Percentiles rank a stretch among this genome's conserved stretches.
phyloP scores from a whole-genome alignment of 1,140 invertebrate genomes.

The Zaprionus taronus region DNA sequence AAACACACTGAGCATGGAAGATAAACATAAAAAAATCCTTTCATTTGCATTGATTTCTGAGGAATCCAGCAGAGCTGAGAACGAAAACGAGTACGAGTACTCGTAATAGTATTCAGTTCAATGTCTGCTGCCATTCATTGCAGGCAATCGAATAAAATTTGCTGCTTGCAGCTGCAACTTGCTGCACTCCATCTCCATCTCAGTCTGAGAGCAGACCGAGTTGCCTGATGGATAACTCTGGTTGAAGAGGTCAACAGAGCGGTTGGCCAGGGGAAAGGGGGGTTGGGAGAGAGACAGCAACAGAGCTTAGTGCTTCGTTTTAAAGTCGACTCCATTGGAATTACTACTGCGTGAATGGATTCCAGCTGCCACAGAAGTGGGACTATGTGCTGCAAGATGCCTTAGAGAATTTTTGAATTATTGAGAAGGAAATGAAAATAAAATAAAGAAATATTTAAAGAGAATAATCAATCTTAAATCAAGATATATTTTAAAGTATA shows the following conservation, averaged over 20 bases:
- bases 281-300: neutral
- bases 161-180: neutral
- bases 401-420: neutral
- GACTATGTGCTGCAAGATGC: neutral
- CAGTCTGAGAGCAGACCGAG: neutral
- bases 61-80: neutral
- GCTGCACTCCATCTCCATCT: neutral
- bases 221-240: slow-evolving; percentile 10
- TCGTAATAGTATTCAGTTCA: slow-evolving; percentile 5
- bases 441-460: neutral
- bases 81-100: neutral
- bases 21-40: neutral
- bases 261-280: neutral
- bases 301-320: neutral
- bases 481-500: neutral
- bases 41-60: neutral
- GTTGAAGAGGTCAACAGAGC: neutral
- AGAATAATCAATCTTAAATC: too few relatives aligned
- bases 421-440: neutral
- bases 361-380: neutral
- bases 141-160: neutral
- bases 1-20: neutral
- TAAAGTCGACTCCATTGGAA: neutral
- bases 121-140: slow-evolving; percentile 6
- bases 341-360: neutral